A percentile compares a stretch with the other conserved stretches of the same genome.
Evolutionary conservation across 2,888 invertebrate genomes (phyloP).

Genomic region (Bhutanitis thaidina): DNA sequence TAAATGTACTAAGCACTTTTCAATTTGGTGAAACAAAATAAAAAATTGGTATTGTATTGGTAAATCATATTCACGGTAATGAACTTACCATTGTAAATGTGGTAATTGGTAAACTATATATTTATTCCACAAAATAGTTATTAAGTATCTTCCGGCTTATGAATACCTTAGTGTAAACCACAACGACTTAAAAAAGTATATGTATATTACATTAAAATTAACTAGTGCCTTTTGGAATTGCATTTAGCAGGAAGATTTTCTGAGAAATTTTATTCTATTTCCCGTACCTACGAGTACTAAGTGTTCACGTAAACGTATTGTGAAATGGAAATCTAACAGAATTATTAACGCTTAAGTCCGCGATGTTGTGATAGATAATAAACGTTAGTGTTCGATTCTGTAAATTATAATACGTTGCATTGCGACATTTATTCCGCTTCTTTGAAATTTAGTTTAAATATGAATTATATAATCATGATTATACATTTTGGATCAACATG

Average conservation of each 20-base stretch:
- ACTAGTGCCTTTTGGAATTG: slow-evolving; percentile 65
- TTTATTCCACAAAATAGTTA: background rate
- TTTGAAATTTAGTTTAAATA: too few species aligned
- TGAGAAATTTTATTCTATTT: slow-evolving; percentile 28
- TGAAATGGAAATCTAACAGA: background rate
- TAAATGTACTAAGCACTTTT: too few species aligned
- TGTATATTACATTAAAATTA: slow-evolving; percentile 33
- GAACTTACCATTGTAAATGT: background rate
- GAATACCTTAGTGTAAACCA: slow-evolving; percentile 4
- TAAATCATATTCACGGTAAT: background rate
- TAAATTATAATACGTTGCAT: background rate
- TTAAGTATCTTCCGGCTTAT: background rate
- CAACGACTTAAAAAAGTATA: slow-evolving; percentile 11
- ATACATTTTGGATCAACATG: too few species aligned
- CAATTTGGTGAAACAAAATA: too few species aligned
- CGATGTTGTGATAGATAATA: slow-evolving; percentile 37
- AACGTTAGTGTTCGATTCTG: slow-evolving; percentile 5
- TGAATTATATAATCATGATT: too few species aligned
- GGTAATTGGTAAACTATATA: background rate
- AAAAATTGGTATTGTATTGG: background rate
- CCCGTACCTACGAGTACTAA: slow-evolving; percentile 2
- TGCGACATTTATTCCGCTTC: too few species aligned
- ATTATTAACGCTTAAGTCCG: slow-evolving; percentile 24
- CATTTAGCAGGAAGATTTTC: slow-evolving; percentile 44
- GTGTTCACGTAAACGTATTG: slow-evolving; percentile 17